Evolutionary conservation across 2,797 vertebrate genomes (phyloP).

Genomic region (Alca torda): DNA sequence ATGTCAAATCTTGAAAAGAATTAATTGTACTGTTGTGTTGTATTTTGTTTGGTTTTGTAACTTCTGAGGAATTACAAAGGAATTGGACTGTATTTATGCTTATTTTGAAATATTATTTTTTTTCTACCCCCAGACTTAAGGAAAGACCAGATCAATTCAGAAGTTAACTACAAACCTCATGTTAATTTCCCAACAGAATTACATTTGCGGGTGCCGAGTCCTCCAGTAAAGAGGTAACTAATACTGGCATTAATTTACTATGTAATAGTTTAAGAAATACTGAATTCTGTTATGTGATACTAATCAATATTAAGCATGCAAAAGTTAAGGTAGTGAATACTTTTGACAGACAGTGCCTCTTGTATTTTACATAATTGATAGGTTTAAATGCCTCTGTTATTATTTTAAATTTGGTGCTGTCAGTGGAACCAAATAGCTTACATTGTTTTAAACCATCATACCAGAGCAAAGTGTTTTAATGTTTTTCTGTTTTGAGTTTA

Average conservation of each 20-base stretch:
- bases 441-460: background rate
- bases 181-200: conserved; percentile 58
- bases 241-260: background rate
- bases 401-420: background rate
- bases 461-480: background rate
- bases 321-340: background rate
- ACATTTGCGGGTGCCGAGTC: conserved; percentile 76
- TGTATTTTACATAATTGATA: background rate
- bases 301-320: background rate
- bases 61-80: background rate
- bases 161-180: conserved; percentile 64
- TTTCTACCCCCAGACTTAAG: conserved; percentile 52
- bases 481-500: background rate
- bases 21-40: background rate
- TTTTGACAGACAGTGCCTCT: background rate
- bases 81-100: background rate
- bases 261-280: background rate
- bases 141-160: conserved; percentile 72
- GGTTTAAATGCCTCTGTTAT: background rate
- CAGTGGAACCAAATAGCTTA: background rate
- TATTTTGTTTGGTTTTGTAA: background rate
- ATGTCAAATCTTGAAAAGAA: background rate
- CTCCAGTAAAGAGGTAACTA: conserved; percentile 84
- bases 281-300: background rate
- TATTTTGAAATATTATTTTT: background rate